Percentiles rank a stretch among this genome's conserved stretches.
Conservation (phyloP, 2,113 vertebrate genomes). For the Electrona antarctica region DNA sequence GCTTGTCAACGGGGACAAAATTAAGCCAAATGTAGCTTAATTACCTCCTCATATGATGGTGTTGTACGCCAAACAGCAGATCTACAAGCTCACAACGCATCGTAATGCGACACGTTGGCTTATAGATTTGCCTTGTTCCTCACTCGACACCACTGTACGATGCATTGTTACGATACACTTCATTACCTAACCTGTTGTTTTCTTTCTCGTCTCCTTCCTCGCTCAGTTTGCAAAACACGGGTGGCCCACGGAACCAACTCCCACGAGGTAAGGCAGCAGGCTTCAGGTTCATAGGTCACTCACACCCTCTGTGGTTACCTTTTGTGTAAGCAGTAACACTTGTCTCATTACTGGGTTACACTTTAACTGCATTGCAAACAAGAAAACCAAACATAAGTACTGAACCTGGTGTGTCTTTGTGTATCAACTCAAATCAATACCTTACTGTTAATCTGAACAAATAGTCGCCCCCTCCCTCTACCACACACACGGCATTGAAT, state of each 20-base stretch:
- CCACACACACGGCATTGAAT: background rate
- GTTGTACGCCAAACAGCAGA: no score
- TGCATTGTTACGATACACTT: no score
- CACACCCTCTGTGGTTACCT: conserved; percentile 38
- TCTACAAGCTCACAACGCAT: no score
- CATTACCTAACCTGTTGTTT: background rate
- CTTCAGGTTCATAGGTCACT: conserved; percentile 33
- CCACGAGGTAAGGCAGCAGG: conserved; percentile 88
- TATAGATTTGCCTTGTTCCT: no score
- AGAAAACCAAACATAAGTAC: conserved; percentile 30
- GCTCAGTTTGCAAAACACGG: conserved; percentile 96
- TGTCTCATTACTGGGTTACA: conserved; percentile 31
- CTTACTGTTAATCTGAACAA: background rate
- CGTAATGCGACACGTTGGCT: no score
- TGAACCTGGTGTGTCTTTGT: conserved; percentile 6
- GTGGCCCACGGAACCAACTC: conserved; percentile 99
- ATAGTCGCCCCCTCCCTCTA: conserved; percentile 26
- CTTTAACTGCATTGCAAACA: conserved; percentile 53
- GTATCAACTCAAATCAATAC: conserved; percentile 40
- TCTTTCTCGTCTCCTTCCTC: conserved; percentile 50
- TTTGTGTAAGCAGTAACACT: conserved; percentile 28
- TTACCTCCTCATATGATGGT: no score
- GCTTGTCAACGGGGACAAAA: background rate
- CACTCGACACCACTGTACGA: no score
- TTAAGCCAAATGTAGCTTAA: no score